A percentile compares a stretch with the other conserved stretches of the same genome.
These are phyloP conservation scores for Sicus ferrugineus DNA, from an alignment of 2,888 invertebrate genomes.

Conservation along the genomic window DNA sequence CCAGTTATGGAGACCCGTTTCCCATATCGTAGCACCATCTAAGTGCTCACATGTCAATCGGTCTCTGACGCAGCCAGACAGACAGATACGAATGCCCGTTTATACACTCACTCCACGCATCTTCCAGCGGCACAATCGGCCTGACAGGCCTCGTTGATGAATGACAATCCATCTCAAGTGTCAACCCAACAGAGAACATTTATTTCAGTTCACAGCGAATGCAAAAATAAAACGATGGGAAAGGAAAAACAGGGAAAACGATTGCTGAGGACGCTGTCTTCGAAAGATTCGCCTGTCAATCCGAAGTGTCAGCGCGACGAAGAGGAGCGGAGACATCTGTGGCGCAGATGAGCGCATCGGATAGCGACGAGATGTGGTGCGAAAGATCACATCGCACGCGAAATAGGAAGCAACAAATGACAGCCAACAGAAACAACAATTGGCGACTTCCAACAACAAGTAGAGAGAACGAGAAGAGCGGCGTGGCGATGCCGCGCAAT, in stretches of 20 bases:
- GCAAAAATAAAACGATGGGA: conserved; percentile 14
- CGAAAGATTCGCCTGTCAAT: conserved; percentile 37
- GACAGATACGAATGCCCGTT: too few species aligned
- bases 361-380: not conserved
- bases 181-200: conserved; percentile 54
- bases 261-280: conserved; percentile 33
- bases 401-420: too few species aligned
- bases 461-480: too few species aligned
- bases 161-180: conserved; percentile 61
- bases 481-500: too few species aligned
- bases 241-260: conserved; percentile 11
- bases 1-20: too few species aligned
- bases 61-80: too few species aligned
- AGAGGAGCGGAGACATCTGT: conserved; percentile 33
- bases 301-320: conserved; percentile 30
- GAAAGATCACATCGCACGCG: not conserved
- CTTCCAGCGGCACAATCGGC: not conserved
- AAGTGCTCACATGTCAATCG: too few species aligned
- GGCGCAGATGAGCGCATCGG: conserved; percentile 21
- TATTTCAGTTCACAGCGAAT: conserved; percentile 50
- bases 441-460: too few species aligned
- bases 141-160: conserved; percentile 49
- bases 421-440: too few species aligned
- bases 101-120: not conserved
- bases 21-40: too few species aligned